A percentile compares a stretch with the other conserved stretches of the same genome.
Evolutionary conservation across 2,888 invertebrate species (phyloP).

Genomic region (Melieria crassipennis): DNA sequence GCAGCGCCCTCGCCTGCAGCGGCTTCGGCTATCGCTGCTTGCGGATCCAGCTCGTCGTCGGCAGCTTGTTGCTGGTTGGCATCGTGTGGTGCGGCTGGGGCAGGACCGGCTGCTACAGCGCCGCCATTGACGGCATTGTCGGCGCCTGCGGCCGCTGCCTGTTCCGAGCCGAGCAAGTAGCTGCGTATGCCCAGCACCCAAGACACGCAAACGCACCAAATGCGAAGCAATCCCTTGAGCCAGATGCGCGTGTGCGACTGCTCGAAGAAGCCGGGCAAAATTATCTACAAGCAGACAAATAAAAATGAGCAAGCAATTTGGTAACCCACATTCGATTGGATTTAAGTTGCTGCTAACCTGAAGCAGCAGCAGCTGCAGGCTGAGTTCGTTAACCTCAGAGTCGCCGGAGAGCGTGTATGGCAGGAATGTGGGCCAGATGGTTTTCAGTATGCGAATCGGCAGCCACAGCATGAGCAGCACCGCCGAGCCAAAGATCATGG

Average conservation of each 20-base stretch:
- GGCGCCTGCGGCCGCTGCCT: slow-evolving; percentile 52
- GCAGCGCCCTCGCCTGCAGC: slow-evolving; percentile 46
- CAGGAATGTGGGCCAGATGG: slow-evolving; percentile 84
- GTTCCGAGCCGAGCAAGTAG: slow-evolving; percentile 83
- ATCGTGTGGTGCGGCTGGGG: slow-evolving; percentile 35
- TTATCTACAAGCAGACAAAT: slow-evolving; percentile 70
- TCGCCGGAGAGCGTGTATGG: slow-evolving; percentile 94
- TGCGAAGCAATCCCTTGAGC: slow-evolving; percentile 87
- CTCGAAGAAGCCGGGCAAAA: slow-evolving; percentile 94
- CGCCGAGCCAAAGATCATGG: slow-evolving; percentile 95
- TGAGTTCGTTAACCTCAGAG: slow-evolving; percentile 91
- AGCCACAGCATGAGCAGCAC: slow-evolving; percentile 96
- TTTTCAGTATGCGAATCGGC: slow-evolving; percentile 87
- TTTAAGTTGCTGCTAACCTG: slow-evolving; percentile 70
- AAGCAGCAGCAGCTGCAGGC: slow-evolving; percentile 87
- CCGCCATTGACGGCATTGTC: slow-evolving; percentile 50
- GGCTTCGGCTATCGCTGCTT: slow-evolving; percentile 40
- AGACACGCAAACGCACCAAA: slow-evolving; percentile 87
- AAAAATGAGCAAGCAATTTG: slow-evolving; percentile 11
- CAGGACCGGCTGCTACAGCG: slow-evolving; percentile 46
- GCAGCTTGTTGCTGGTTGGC: slow-evolving; percentile 33
- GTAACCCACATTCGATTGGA: no score
- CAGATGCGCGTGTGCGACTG: slow-evolving; percentile 96
- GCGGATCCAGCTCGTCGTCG: slow-evolving; percentile 43
- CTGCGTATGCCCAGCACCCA: slow-evolving; percentile 88